Percentiles rank a stretch among this genome's conserved stretches.
Conservation (phyloP, 2,113 vertebrate genomes). For the Taxidea taxus region DNA sequence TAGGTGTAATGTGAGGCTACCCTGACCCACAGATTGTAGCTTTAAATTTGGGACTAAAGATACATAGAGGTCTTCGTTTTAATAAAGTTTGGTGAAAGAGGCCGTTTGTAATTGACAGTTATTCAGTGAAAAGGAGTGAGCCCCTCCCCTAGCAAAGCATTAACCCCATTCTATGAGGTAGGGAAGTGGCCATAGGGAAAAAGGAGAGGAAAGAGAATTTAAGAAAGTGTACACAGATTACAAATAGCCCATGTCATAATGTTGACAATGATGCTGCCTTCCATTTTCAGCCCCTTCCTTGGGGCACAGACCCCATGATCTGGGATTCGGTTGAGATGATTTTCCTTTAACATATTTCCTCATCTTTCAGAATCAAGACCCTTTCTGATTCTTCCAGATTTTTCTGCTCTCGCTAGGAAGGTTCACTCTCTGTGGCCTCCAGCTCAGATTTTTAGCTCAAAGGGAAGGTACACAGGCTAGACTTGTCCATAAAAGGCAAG, state of each 20-base stretch:
- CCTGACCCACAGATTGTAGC: not conserved
- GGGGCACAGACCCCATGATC: not conserved
- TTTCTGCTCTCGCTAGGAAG: not conserved
- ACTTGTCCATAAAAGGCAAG: not conserved
- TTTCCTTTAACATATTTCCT: not conserved
- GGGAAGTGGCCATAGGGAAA: not conserved
- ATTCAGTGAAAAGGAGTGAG: not conserved
- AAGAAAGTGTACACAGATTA: not conserved
- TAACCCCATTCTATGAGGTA: not conserved
- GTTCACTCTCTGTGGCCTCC: not conserved
- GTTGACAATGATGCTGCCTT: not conserved
- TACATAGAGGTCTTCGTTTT: not conserved
- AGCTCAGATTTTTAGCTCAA: not conserved
- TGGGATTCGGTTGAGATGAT: not conserved
- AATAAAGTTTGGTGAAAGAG: not conserved
- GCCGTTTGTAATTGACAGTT: not conserved
- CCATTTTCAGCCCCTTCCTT: not conserved
- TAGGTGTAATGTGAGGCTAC: not conserved
- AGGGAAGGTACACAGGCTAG: not conserved
- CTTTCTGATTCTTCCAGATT: not conserved
- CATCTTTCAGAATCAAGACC: not conserved
- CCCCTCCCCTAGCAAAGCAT: not conserved
- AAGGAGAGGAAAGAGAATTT: not conserved
- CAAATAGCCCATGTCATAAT: accelerated
- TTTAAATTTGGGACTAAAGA: not conserved